Conservation (phyloP, 2,797 vertebrate genomes). For the Lagothrix lagotricha region DNA sequence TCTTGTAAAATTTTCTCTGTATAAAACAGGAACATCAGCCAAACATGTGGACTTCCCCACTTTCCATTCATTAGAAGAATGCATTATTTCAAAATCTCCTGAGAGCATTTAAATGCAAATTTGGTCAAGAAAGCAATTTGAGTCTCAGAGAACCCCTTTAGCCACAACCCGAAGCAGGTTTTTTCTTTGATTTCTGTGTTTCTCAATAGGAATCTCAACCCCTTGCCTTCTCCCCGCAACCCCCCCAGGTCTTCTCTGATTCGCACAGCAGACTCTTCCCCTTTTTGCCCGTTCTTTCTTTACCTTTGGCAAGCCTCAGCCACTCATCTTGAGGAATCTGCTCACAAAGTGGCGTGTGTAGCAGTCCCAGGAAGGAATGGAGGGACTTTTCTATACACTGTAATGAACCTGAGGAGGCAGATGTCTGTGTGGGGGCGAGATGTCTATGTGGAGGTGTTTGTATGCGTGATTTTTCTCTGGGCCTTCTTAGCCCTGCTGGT, state of each 20-base stretch:
- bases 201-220: constrained; percentile 28
- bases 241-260: not conserved
- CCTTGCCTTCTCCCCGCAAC: not conserved
- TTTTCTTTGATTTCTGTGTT: constrained; percentile 47
- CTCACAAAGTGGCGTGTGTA: not conserved
- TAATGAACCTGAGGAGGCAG: not conserved
- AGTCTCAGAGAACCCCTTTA: constrained; percentile 47
- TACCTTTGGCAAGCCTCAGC: constrained; percentile 19
- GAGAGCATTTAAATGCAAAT: constrained; percentile 70
- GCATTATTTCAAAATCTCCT: constrained; percentile 57
- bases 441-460: not conserved
- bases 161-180: constrained; percentile 46
- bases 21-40: constrained; percentile 72
- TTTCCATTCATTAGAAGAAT: constrained; percentile 67
- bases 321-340: constrained; percentile 42
- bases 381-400: constrained; percentile 32
- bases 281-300: not conserved
- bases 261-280: not conserved
- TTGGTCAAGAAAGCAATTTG: constrained; percentile 46
- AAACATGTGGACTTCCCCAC: constrained; percentile 71
- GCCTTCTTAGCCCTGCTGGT: not conserved
- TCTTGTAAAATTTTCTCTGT: constrained; percentile 68
- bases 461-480: not conserved
- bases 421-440: not conserved
- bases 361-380: not conserved